Conservation (phyloP, 2,797 vertebrate species). For the Varecia variegata region DNA sequence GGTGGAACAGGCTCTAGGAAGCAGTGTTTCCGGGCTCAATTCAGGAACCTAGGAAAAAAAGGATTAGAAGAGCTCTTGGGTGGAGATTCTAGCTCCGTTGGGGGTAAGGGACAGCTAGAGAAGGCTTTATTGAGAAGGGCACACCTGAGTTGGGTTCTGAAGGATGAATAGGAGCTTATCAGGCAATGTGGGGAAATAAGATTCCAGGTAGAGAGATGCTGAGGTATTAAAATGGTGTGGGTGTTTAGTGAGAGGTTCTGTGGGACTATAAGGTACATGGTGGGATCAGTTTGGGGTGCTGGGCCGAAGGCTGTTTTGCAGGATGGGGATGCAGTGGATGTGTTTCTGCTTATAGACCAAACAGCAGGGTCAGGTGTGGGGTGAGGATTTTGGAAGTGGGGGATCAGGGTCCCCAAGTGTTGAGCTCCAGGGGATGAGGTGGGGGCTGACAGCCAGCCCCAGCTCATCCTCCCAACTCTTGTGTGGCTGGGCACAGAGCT, state of each 20-base stretch:
- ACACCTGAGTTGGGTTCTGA: not conserved
- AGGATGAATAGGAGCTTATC: not conserved
- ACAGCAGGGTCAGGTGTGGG: not conserved
- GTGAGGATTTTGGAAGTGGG: not conserved
- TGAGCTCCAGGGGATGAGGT: not conserved
- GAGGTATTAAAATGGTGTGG: not conserved
- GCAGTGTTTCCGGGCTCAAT: not conserved
- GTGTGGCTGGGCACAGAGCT: not conserved
- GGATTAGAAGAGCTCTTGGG: not conserved
- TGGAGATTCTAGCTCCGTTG: not conserved
- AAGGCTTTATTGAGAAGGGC: not conserved
- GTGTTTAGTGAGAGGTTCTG: not conserved
- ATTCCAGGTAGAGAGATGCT: not conserved
- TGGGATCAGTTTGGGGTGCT: not conserved
- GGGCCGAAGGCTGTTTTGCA: not conserved
- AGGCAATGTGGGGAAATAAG: not conserved
- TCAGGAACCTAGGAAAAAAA: not conserved
- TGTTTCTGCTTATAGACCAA: not conserved
- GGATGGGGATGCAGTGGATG: no score
- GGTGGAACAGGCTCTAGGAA: not conserved
- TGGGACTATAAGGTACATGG: not conserved
- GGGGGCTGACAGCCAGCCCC: not conserved
- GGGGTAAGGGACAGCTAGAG: not conserved
- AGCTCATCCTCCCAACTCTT: not conserved
- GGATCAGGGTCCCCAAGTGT: not conserved